Conservation (phyloP, 2,888 invertebrate species). For the Schizotus pectinicornis region DNA sequence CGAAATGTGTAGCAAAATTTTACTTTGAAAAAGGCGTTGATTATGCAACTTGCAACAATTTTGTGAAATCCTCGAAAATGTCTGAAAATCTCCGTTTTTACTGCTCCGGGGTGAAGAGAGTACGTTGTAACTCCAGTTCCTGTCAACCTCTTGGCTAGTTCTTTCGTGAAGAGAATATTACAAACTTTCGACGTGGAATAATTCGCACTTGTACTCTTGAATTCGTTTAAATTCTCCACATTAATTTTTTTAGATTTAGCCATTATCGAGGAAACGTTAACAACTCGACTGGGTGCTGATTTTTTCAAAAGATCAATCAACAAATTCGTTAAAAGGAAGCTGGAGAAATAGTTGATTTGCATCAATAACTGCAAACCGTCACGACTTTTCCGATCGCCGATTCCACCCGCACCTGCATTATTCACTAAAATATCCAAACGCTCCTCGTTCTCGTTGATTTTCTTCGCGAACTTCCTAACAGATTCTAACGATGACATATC, state of each 20-base stretch:
- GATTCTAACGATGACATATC: slow-evolving; percentile 63
- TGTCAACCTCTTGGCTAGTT: slow-evolving; percentile 28
- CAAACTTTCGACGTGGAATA: slow-evolving; percentile 43
- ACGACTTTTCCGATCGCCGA: slow-evolving; percentile 59
- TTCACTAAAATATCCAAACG: slow-evolving; percentile 70
- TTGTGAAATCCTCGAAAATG: neutral
- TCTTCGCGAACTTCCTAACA: slow-evolving; percentile 66
- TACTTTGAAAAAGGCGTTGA: neutral
- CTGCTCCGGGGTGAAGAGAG: slow-evolving; percentile 36
- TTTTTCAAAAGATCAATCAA: slow-evolving; percentile 60
- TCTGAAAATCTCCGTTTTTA: slow-evolving; percentile 10
- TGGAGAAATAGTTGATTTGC: slow-evolving; percentile 75
- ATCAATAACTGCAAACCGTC: slow-evolving; percentile 69
- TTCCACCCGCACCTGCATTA: slow-evolving; percentile 66
- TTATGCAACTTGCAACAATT: neutral
- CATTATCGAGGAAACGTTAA: slow-evolving; percentile 35
- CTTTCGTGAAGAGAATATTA: slow-evolving; percentile 41
- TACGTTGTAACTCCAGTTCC: slow-evolving; percentile 29
- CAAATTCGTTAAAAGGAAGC: slow-evolving; percentile 72
- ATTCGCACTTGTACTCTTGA: slow-evolving; percentile 15
- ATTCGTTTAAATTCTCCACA: slow-evolving; percentile 35
- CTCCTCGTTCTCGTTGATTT: slow-evolving; percentile 61
- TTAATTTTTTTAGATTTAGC: slow-evolving; percentile 29
- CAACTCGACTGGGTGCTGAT: slow-evolving; percentile 28
- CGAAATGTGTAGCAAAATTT: neutral